Evolutionary conservation across 2,797 vertebrate species (phyloP), one percentile per base, ranked within the genome.

Genomic region (Knipowitschia caucasica): DNA sequence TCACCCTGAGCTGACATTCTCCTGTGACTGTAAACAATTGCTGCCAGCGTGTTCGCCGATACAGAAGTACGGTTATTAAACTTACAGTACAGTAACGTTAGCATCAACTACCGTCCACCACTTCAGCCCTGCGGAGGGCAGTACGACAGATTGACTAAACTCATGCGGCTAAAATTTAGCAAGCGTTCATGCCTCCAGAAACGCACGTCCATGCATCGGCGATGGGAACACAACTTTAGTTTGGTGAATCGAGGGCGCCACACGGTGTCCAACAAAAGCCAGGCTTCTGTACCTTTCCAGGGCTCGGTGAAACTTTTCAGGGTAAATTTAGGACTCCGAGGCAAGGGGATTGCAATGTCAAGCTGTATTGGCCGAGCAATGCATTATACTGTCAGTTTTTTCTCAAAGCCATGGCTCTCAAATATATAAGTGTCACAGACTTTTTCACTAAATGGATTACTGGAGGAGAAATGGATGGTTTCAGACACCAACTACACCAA

Each of bases 281-380:
- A 33, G 18, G 59, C 63, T 30, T n/a, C n/a, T n/a, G n/a, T n/a
- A 61, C 61, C 77, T 78, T 72, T 61, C 51, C 3, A n/a, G 40
- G 57, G 45, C 63, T 76, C 42, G 58, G 62, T 36, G 64, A 77
- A 75, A 73, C 54, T 80, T 77, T 69, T 51, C 55, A 2, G 54
- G 62, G 62, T 64, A 59, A 80, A 68, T 76, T 82, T 69, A 72
- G 62, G 77, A 71, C 64, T 74, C 42, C 4, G 64, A 35, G 9
- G 69, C 58, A 62, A 75, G 74, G 71, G 70, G 80, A 83, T 78
- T 81, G 74, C 78, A 80, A 80, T 82, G 73, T 83, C 80, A 74
- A 76, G 63, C 64, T 53, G 68, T 47, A 60, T 82, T 60, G 65
- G 72, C 70, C 67, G 64, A 68, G 67, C 71, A 64, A 81, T 82